Evolutionary conservation across 2,113 vertebrate genomes (phyloP).

Genomic region (Gorsachius goisagi): DNA sequence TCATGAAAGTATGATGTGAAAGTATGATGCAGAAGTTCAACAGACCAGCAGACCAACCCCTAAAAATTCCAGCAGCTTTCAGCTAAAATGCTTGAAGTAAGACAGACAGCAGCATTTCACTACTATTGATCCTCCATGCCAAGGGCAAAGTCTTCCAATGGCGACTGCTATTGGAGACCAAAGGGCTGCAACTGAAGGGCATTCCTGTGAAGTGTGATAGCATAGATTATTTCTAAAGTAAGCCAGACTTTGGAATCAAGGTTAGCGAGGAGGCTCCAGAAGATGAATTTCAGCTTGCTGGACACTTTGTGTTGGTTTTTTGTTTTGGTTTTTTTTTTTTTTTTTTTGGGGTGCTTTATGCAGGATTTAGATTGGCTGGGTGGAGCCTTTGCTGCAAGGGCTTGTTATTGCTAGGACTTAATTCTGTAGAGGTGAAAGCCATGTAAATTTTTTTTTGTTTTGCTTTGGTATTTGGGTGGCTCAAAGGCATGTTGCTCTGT

Average conservation of each 20-base stretch:
- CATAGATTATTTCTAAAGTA: not conserved
- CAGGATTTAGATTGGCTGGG: not conserved
- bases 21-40: not conserved
- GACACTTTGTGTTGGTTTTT: no score
- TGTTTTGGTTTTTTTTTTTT: not conserved
- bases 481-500: not conserved
- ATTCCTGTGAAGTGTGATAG: no score
- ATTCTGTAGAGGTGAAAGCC: not conserved
- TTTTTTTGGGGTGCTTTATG: not conserved
- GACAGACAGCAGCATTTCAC: not conserved
- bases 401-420: not conserved
- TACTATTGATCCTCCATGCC: fast-evolving
- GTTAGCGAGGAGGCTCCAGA: not conserved
- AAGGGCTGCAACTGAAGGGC: not conserved
- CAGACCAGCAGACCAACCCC: not conserved
- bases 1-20: not conserved
- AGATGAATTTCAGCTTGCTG: not conserved
- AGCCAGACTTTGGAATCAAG: not conserved
- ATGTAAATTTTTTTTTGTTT: not conserved
- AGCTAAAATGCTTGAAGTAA: not conserved
- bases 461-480: not conserved
- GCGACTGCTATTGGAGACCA: not conserved
- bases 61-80: not conserved
- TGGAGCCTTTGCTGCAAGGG: not conserved
- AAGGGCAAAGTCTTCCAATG: fast-evolving